These are phyloP conservation scores for Hedya salicella DNA, from an alignment of 2,888 invertebrate genomes.

Conservation along the genomic window DNA sequence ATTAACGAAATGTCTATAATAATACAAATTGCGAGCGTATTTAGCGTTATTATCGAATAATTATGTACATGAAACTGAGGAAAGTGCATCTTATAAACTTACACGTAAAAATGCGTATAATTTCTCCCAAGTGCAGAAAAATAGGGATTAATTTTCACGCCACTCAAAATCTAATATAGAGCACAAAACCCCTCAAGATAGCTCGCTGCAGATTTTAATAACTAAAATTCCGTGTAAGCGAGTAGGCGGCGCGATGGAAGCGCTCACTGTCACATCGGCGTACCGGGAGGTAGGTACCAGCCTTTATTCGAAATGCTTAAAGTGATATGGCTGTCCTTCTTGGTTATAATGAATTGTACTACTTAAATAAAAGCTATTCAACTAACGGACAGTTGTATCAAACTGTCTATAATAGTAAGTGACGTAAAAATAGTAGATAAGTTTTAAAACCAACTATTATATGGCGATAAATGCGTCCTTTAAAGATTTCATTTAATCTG, in stretches of 20 bases:
- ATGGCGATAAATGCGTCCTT: too few relatives aligned
- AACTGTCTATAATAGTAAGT: too few relatives aligned
- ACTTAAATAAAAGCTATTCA: too few relatives aligned
- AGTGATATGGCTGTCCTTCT: neutral
- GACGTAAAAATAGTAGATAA: too few relatives aligned
- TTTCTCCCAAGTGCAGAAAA: constrained; percentile 1
- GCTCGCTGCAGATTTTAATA: constrained; percentile 43
- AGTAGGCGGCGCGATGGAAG: constrained; percentile 34
- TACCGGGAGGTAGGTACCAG: constrained; percentile 9
- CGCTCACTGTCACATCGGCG: constrained; percentile 27
- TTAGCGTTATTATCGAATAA: too few relatives aligned
- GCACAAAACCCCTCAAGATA: constrained; percentile 35
- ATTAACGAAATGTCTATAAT: too few relatives aligned
- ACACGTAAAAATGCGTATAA: constrained; percentile 5
- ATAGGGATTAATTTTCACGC: constrained; percentile 20
- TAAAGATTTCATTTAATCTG: too few relatives aligned
- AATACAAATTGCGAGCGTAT: too few relatives aligned
- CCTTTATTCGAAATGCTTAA: constrained; percentile 15
- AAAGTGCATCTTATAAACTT: neutral
- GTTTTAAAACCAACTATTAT: too few relatives aligned
- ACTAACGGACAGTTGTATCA: too few relatives aligned
- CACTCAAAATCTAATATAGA: constrained; percentile 40
- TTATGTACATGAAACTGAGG: neutral
- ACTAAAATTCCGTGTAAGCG: constrained; percentile 42
- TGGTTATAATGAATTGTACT: too few relatives aligned